Conservation (phyloP, 2,113 vertebrate species). For the Boulengeromyrus knoepffleri region DNA sequence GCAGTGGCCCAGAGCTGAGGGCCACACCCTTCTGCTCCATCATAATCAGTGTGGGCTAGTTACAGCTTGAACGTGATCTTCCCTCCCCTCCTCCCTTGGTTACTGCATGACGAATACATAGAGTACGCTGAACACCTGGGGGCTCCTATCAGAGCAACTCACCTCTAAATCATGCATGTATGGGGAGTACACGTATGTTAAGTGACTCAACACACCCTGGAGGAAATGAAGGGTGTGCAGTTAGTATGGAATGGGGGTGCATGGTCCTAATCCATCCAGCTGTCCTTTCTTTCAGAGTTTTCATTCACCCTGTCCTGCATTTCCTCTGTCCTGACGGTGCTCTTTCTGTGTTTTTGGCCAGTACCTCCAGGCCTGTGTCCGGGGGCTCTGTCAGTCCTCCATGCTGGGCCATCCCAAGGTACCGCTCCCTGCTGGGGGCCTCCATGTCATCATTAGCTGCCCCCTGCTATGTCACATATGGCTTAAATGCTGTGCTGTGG, state of each 20-base stretch:
- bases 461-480: too few relatives aligned
- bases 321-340: neutral
- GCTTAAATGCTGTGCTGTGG: too few relatives aligned
- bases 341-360: neutral
- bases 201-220: neutral
- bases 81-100: neutral
- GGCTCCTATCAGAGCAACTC: neutral
- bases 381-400: neutral
- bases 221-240: neutral
- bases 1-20: neutral
- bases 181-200: neutral
- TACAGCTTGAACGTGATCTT: neutral
- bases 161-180: neutral
- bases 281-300: neutral
- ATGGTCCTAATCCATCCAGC: neutral
- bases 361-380: neutral
- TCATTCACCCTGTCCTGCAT: neutral
- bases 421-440: neutral
- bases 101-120: neutral
- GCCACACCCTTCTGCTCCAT: neutral
- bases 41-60: neutral
- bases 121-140: neutral
- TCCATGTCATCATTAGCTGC: slow-evolving; percentile 27
- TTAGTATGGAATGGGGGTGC: neutral
- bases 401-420: neutral